phyloP scores from a whole-genome alignment of 2,113 vertebrate genomes.

The Accipiter cooperii region DNA sequence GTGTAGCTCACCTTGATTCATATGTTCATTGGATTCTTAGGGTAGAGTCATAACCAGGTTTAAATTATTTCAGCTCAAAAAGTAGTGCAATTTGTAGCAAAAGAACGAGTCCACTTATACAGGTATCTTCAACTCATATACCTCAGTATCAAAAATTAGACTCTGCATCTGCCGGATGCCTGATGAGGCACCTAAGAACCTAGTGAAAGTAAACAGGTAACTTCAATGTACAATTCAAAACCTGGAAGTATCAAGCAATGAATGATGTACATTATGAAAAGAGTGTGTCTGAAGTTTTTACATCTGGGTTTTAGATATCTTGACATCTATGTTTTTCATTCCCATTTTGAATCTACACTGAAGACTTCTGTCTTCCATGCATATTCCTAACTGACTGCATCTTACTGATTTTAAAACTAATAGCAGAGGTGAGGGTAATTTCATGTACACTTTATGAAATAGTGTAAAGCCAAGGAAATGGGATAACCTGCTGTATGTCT shows the following conservation, averaged over 20 bases:
- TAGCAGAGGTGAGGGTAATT: background rate
- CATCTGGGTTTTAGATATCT: background rate
- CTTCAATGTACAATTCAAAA: background rate
- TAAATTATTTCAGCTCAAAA: background rate
- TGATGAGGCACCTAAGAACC: background rate
- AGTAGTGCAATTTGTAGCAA: background rate
- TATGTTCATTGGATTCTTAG: background rate
- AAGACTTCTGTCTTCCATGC: background rate
- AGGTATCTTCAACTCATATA: background rate
- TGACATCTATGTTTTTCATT: background rate
- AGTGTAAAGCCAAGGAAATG: background rate
- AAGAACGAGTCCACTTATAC: background rate
- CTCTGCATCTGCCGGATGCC: background rate
- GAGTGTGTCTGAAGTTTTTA: background rate
- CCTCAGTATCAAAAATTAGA: background rate
- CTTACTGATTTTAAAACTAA: background rate
- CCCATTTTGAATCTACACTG: background rate
- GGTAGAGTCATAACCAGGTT: background rate
- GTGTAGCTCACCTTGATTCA: background rate
- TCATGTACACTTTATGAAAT: background rate
- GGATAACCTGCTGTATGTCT: background rate
- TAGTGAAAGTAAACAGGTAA: background rate
- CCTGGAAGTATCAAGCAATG: background rate
- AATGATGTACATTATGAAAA: background rate
- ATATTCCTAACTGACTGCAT: background rate